Percentiles rank a stretch among this genome's conserved stretches.
Conservation (phyloP, 2,113 vertebrate genomes). For the Cryptotis parvus region DNA sequence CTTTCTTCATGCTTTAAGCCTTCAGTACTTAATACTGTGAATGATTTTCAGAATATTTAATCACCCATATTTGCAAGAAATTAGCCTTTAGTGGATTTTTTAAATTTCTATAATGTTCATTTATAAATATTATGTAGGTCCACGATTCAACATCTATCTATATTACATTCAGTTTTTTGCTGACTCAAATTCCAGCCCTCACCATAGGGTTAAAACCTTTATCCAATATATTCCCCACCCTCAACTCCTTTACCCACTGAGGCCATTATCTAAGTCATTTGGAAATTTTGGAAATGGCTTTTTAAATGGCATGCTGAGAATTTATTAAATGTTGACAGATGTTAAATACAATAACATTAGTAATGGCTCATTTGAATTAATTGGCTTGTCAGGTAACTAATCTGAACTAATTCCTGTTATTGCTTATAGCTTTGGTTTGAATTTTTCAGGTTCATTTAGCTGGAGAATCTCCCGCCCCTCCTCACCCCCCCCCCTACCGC, state of each 20-base stretch:
- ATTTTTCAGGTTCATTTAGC: too few relatives aligned
- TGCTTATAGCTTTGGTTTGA: not conserved
- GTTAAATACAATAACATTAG: not conserved
- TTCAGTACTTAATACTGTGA: not conserved
- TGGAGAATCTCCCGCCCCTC: too few relatives aligned
- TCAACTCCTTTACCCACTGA: too few relatives aligned
- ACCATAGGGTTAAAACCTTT: too few relatives aligned
- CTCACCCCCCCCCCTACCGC: too few relatives aligned
- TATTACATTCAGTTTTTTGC: too few relatives aligned
- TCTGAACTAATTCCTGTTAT: not conserved
- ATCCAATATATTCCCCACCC: too few relatives aligned
- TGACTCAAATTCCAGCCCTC: too few relatives aligned
- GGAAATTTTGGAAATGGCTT: not conserved
- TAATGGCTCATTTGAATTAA: not conserved
- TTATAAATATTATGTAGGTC: too few relatives aligned
- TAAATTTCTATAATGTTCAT: not conserved
- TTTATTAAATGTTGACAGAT: constrained; percentile 10
- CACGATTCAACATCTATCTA: too few relatives aligned
- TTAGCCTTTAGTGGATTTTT: not conserved
- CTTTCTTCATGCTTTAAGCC: not conserved
- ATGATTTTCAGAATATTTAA: not conserved
- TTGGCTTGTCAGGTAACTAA: not conserved
- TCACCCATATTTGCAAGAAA: not conserved
- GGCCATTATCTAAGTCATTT: not conserved
- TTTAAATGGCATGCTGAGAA: not conserved